These are phyloP conservation scores for Nemurella pictetii DNA, from an alignment of 2,888 invertebrate genomes.

Conservation along the genomic window DNA sequence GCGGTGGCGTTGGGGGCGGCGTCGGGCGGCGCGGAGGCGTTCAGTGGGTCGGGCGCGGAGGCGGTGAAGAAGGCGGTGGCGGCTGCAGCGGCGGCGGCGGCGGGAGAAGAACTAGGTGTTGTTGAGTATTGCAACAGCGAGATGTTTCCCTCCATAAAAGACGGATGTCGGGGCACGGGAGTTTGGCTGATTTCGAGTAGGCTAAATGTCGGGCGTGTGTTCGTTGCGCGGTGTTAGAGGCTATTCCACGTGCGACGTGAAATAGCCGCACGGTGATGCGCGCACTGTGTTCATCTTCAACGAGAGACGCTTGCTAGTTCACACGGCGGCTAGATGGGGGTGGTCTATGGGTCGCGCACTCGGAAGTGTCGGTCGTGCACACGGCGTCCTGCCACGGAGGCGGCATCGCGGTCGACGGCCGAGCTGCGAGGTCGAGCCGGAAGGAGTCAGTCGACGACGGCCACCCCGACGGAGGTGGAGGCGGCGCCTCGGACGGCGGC, in stretches of 20 bases:
- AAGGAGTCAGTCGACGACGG: too few species aligned
- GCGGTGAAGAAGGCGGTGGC: neutral
- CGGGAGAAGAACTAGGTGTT: neutral
- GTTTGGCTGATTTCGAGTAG: neutral
- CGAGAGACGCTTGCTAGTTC: neutral
- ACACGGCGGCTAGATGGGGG: neutral
- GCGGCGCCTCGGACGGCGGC: neutral
- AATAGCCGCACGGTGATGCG: neutral
- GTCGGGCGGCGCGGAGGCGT: neutral
- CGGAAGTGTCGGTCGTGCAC: neutral
- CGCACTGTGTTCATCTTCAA: neutral
- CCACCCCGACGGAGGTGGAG: neutral
- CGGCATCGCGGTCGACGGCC: neutral
- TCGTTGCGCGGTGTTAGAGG: neutral
- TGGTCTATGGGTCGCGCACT: neutral
- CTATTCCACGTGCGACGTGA: conserved; percentile 2
- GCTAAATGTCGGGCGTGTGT: neutral
- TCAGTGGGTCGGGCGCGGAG: conserved; percentile 14
- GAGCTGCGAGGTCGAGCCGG: too few species aligned
- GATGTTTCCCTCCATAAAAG: conserved; percentile 29
- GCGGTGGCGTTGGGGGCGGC: conserved; percentile 24
- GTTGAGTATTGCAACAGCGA: neutral
- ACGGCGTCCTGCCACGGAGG: neutral
- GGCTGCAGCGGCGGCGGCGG: conserved; percentile 17
- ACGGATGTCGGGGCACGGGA: neutral